Percentiles rank a stretch among this genome's conserved stretches.
These are phyloP conservation scores for Rhingia campestris DNA, from an alignment of 2,888 invertebrate genomes.

Conservation along the genomic window DNA sequence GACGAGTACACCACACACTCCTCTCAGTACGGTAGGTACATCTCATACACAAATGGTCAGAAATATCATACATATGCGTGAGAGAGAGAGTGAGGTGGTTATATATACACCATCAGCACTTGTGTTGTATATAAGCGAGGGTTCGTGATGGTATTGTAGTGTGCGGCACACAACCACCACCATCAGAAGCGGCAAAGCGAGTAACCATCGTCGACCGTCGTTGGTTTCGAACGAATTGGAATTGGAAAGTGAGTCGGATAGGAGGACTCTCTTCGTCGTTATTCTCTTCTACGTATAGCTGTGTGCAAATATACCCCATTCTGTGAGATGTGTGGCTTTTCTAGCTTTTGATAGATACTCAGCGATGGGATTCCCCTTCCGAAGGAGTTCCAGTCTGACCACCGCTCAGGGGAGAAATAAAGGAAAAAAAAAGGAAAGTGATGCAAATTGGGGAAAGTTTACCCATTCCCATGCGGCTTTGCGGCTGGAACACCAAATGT, in stretches of 20 bases:
- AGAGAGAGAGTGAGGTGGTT: conserved; percentile 65
- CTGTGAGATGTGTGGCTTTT: conserved; percentile 14
- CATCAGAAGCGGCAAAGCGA: conserved; percentile 30
- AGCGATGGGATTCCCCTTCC: conserved; percentile 13
- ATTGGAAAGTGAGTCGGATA: conserved; percentile 38
- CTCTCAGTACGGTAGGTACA: conserved; percentile 21
- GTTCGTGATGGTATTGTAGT: conserved; percentile 22
- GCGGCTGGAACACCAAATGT: conserved; percentile 52
- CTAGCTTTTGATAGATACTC: conserved; percentile 6
- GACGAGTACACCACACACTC: conserved; percentile 43
- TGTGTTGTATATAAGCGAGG: conserved; percentile 40
- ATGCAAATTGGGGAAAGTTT: conserved; percentile 64
- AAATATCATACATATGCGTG: conserved; percentile 54
- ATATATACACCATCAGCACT: conserved; percentile 20
- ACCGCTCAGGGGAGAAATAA: conserved; percentile 29
- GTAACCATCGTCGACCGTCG: conserved; percentile 37
- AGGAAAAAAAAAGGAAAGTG: conserved; percentile 57
- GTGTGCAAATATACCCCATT: conserved; percentile 65
- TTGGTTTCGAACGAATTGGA: conserved; percentile 71
- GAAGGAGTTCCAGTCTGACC: conserved; percentile 6
- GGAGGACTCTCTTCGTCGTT: conserved; percentile 75
- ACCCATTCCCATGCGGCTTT: conserved; percentile 29
- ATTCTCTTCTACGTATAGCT: conserved; percentile 54
- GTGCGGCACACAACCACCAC: conserved; percentile 28
- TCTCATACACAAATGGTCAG: conserved; percentile 62